Conservation (phyloP, 2,113 vertebrate genomes). For the Toxotes chatareus region DNA sequence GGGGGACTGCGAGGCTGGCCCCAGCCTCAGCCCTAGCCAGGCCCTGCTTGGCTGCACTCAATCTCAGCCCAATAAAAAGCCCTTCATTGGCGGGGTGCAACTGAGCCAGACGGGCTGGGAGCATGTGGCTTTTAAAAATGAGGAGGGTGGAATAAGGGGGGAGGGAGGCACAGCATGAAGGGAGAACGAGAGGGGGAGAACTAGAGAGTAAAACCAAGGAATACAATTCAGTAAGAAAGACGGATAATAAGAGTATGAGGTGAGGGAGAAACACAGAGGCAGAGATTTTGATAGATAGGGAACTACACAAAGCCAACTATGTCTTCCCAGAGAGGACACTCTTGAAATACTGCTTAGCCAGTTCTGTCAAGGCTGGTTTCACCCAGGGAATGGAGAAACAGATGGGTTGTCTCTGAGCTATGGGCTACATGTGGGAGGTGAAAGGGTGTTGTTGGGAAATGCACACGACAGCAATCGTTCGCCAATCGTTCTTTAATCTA, state of each 20-base stretch:
- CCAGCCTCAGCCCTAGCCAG: conserved; percentile 71
- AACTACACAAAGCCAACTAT: conserved; percentile 55
- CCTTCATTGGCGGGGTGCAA: conserved; percentile 85
- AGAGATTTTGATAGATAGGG: conserved; percentile 66
- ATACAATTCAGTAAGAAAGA: conserved; percentile 64
- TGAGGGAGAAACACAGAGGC: conserved; percentile 52
- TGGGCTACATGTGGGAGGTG: conserved; percentile 76
- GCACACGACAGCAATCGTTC: conserved; percentile 64
- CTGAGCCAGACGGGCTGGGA: conserved; percentile 83
- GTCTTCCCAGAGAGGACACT: conserved; percentile 58
- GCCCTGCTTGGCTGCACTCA: conserved; percentile 88
- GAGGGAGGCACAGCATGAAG: conserved; percentile 20
- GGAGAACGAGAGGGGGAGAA: conserved; percentile 29
- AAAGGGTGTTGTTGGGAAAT: conserved; percentile 78
- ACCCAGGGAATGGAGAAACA: conserved; percentile 78
- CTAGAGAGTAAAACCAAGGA: conserved; percentile 61
- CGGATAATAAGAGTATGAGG: conserved; percentile 64
- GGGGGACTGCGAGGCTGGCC: conserved; percentile 63
- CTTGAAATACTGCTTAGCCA: conserved; percentile 65
- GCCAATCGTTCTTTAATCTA: conserved; percentile 68
- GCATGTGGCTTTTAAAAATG: conserved; percentile 83
- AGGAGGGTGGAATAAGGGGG: conserved; percentile 66
- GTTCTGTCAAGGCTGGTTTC: conserved; percentile 78
- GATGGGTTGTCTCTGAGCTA: conserved; percentile 77
- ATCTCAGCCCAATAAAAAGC: conserved; percentile 87